Conservation (phyloP, 2,888 invertebrate species). For the Temnothorax rugatulus region DNA sequence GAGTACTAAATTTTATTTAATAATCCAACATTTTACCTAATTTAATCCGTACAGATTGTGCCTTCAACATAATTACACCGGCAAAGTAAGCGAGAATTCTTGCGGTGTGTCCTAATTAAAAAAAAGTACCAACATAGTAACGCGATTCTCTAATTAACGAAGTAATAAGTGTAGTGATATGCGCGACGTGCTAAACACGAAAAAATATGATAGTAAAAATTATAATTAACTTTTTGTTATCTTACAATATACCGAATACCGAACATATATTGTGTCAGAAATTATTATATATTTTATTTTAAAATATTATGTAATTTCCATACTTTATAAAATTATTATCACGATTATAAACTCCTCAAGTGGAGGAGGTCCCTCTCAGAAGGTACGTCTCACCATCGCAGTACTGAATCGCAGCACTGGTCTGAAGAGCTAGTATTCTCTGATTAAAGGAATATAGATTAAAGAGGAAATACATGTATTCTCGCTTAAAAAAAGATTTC, state of each 20-base stretch:
- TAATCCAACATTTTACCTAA: constrained; percentile 18
- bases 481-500: no score
- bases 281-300: neutral
- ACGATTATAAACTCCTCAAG: no score
- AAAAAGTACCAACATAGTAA: neutral
- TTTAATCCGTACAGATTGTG: neutral
- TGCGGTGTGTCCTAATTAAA: neutral
- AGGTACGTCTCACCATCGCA: no score
- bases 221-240: neutral
- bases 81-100: neutral
- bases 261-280: no score
- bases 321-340: neutral
- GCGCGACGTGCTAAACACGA: neutral
- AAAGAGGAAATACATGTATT: no score
- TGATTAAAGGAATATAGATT: no score
- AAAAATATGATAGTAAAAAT: neutral
- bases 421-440: no score
- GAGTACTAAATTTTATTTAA: constrained; percentile 22
- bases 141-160: neutral
- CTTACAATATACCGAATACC: neutral
- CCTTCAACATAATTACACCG: neutral
- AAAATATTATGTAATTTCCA: neutral
- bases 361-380: no score
- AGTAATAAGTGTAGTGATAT: constrained; percentile 3
- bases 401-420: no score